These are phyloP conservation scores for Etheostoma cragini DNA, from an alignment of 2,113 vertebrate genomes.

Conservation along the genomic window DNA sequence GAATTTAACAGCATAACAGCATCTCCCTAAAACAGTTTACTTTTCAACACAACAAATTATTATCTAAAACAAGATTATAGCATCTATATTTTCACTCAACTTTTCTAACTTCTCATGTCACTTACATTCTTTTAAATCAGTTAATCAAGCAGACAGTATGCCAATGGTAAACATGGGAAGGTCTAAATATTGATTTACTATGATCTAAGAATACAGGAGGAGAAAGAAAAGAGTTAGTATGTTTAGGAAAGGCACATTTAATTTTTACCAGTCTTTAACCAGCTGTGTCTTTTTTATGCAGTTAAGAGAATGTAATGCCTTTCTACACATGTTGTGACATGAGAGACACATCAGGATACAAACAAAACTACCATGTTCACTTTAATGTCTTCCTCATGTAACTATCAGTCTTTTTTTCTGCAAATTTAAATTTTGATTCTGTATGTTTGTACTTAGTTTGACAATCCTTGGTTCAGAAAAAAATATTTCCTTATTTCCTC, in stretches of 20 bases:
- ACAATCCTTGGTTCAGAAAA: background rate
- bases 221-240: background rate
- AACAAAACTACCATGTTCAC: background rate
- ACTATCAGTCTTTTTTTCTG: background rate
- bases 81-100: background rate
- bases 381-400: background rate
- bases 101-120: background rate
- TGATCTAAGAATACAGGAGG: background rate
- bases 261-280: background rate
- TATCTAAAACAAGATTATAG: background rate
- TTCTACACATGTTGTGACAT: background rate
- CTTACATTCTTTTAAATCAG: background rate
- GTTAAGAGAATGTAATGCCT: background rate
- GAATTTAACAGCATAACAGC: background rate
- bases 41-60: background rate
- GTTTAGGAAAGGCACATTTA: background rate
- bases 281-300: background rate
- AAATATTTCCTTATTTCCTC: slow-evolving; percentile 6
- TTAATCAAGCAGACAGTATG: background rate
- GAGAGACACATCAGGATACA: background rate
- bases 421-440: background rate
- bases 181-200: background rate
- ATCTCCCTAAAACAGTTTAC: background rate
- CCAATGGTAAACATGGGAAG: background rate
- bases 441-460: background rate